Conservation (phyloP, 2,113 vertebrate genomes). For the Pachyramphus minor region DNA sequence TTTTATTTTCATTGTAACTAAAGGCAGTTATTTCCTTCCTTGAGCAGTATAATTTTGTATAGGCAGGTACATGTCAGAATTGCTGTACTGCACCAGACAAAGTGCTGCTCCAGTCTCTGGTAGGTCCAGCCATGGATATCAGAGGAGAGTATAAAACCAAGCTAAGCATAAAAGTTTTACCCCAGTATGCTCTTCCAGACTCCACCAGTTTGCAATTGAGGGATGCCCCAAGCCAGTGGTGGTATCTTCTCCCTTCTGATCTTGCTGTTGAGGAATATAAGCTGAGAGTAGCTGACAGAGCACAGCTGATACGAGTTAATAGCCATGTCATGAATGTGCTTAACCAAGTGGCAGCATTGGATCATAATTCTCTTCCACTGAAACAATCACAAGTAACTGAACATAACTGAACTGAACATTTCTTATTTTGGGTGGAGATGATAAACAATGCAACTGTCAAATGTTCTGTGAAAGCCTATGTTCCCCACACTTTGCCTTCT, state of each 20-base stretch:
- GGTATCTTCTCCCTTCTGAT: background rate
- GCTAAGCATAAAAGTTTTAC: background rate
- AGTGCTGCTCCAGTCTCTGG: background rate
- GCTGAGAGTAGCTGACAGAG: background rate
- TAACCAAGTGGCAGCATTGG: background rate
- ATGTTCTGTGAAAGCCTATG: background rate
- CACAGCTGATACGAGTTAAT: background rate
- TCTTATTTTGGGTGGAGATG: background rate
- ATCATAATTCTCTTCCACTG: background rate
- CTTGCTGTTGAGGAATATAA: background rate
- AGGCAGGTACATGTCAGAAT: fast-evolving
- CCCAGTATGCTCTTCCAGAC: background rate
- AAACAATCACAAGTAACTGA: background rate
- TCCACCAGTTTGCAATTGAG: background rate
- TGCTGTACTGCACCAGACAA: background rate
- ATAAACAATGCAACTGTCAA: background rate
- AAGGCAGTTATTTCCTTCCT: background rate
- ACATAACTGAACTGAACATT: fast-evolving
- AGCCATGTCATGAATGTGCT: background rate
- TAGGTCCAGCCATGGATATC: background rate
- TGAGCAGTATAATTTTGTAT: background rate
- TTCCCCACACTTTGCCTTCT: background rate
- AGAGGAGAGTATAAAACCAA: background rate
- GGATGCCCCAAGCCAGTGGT: background rate
- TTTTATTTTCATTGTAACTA: background rate